phyloP scores from a whole-genome alignment of 2,888 invertebrate genomes.

The Galerucella calmariensis region DNA sequence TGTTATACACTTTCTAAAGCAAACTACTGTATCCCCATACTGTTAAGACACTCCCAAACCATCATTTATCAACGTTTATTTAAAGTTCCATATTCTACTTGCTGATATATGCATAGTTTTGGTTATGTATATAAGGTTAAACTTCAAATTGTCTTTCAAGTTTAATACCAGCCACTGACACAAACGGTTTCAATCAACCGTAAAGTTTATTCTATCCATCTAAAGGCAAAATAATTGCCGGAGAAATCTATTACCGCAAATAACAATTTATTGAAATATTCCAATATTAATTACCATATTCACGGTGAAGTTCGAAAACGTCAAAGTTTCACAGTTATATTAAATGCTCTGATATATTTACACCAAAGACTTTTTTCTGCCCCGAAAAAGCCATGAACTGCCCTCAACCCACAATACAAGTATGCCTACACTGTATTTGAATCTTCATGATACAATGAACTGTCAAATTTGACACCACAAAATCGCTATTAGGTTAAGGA shows the following conservation, averaged over 20 bases:
- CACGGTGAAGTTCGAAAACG: too few species aligned
- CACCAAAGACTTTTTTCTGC: too few species aligned
- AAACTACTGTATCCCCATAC: not conserved
- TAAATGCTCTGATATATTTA: too few species aligned
- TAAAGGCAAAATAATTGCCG: not conserved
- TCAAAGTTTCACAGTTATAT: too few species aligned
- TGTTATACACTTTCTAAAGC: not conserved
- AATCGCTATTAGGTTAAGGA: too few species aligned
- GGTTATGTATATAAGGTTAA: not conserved
- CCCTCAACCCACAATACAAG: too few species aligned
- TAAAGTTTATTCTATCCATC: not conserved
- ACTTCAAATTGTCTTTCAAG: not conserved
- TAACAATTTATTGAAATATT: not conserved
- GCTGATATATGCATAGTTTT: not conserved
- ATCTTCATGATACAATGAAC: too few species aligned
- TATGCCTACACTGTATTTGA: too few species aligned
- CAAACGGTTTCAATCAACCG: not conserved
- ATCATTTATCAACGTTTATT: constrained; percentile 1
- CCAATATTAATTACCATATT: not conserved
- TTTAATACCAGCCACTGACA: not conserved
- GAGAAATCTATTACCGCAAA: not conserved
- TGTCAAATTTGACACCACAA: too few species aligned
- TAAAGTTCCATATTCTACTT: not conserved
- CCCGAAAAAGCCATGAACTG: too few species aligned
- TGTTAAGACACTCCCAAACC: not conserved